phyloP scores from a whole-genome alignment of 2,888 invertebrate genomes.

The Peribatodes rhomboidaria region DNA sequence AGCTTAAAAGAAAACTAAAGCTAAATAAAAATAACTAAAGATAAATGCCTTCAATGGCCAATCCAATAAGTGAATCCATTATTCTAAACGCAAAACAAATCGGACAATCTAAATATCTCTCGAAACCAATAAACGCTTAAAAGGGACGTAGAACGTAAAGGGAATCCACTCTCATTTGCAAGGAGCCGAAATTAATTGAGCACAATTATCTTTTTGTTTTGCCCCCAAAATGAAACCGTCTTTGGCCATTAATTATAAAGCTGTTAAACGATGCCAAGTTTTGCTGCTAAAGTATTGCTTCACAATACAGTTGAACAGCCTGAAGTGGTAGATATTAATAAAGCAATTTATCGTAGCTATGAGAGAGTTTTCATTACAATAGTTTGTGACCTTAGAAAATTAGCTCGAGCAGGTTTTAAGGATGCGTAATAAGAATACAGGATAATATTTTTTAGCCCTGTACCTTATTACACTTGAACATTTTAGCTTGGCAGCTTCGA shows the following conservation, averaged over 20 bases:
- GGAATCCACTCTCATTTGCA: constrained; percentile 73
- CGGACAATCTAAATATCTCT: constrained; percentile 62
- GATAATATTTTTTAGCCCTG: too few relatives aligned
- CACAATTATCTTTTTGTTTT: constrained; percentile 83
- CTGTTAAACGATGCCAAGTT: constrained; percentile 64
- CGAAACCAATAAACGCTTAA: constrained; percentile 70
- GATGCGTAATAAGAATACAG: too few relatives aligned
- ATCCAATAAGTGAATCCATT: constrained; percentile 61
- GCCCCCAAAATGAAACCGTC: constrained; percentile 70
- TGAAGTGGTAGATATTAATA: constrained; percentile 56
- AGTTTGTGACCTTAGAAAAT: constrained; percentile 9
- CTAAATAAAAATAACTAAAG: not conserved
- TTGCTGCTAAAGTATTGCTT: constrained; percentile 45
- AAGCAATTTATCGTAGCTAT: constrained; percentile 57
- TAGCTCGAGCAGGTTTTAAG: not conserved
- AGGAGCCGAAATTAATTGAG: constrained; percentile 81
- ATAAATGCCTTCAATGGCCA: constrained; percentile 42
- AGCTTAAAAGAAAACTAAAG: not conserved
- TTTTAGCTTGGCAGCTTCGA: too few relatives aligned
- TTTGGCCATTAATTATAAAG: constrained; percentile 74
- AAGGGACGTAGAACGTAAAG: constrained; percentile 55
- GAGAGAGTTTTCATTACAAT: constrained; percentile 52
- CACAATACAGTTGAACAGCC: constrained; percentile 61
- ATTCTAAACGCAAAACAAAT: constrained; percentile 68
- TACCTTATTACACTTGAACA: too few relatives aligned